Evolutionary conservation across 2,113 vertebrate genomes (phyloP).

Genomic region (Petrocephalus microphthalmus): DNA sequence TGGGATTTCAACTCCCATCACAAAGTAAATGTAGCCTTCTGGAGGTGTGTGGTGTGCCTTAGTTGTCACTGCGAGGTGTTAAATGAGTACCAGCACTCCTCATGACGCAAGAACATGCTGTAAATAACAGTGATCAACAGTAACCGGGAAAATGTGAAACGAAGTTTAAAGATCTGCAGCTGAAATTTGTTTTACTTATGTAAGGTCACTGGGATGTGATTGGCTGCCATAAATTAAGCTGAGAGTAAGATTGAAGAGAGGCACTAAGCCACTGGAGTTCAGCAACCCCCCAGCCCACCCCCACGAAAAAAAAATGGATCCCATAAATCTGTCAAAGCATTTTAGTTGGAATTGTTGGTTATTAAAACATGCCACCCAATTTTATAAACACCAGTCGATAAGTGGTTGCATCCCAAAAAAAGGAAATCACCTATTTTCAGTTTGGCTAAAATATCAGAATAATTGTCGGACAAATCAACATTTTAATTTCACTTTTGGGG

Average conservation of each 20-base stretch:
- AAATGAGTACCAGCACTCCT: background rate
- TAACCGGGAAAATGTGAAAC: background rate
- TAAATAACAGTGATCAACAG: background rate
- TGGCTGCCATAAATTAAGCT: background rate
- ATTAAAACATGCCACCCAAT: background rate
- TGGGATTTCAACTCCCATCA: background rate
- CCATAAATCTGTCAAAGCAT: background rate
- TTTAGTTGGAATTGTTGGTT: background rate
- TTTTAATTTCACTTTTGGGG: background rate
- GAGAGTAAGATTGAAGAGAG: background rate
- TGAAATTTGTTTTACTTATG: background rate
- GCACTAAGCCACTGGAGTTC: background rate
- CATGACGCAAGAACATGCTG: background rate
- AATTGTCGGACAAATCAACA: background rate
- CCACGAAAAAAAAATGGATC: background rate
- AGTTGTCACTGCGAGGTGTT: background rate
- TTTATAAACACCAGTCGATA: background rate
- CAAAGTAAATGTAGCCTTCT: background rate
- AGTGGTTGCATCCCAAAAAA: background rate
- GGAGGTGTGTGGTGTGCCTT: background rate
- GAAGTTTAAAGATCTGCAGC: background rate
- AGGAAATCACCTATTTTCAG: background rate
- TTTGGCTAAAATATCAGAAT: background rate
- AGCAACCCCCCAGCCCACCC: background rate
- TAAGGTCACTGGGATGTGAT: background rate